Base-by-base conservation (phyloP, 2,113 vertebrate species). In the Sylvicapra grimmia region DNA sequence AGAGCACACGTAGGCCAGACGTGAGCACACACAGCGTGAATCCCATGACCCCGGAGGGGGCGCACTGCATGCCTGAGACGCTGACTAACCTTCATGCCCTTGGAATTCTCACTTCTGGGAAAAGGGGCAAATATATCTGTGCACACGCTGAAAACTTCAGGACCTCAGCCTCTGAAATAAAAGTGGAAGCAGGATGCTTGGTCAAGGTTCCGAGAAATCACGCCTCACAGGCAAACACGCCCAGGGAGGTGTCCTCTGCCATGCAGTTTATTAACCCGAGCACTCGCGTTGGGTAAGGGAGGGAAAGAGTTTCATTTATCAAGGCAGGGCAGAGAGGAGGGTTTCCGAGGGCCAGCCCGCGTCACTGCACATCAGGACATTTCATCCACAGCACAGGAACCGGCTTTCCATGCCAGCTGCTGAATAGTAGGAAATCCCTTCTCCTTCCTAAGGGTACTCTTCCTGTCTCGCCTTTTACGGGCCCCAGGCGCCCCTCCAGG, bases 351-450 rank as follows among this genome's bases (percentile, higher is more conserved):
- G 61, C 58, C 91, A 65, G 47, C 47, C 31, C 0, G 33, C 51
- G 56, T 77, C 25, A 2, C 3, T 56, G 77, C 58, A 29, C 87
- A 91, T 12, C 84, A 89, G 93, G 82, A 40, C 47, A 84, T 49
- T 56, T n/a, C 5, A 61, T 91, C 86, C 18, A 47, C 23, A n/a
- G 87, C 14, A 58, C 33, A 25, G 91, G 19, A 31, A 14, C 12
- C 25, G 58, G 54, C 91, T 56, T 53, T 86, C 7, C 2, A 8
- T 56, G 92, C 90, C n/a, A 3, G 23, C 53, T 18, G 83, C 47
- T 97, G 96, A 98, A 98, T 98, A 90, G 88, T 33, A 95, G 98
- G 98, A 98, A 97, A 94, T 92, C 92, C 97, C 94, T 65, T 92
- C 90, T 94, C 90, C 94, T 88, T 88, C 95, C 94, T 65, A 47